These are phyloP conservation scores for Aspidapion aeneum DNA, from an alignment of 2,888 invertebrate species.

Conservation along the genomic window DNA sequence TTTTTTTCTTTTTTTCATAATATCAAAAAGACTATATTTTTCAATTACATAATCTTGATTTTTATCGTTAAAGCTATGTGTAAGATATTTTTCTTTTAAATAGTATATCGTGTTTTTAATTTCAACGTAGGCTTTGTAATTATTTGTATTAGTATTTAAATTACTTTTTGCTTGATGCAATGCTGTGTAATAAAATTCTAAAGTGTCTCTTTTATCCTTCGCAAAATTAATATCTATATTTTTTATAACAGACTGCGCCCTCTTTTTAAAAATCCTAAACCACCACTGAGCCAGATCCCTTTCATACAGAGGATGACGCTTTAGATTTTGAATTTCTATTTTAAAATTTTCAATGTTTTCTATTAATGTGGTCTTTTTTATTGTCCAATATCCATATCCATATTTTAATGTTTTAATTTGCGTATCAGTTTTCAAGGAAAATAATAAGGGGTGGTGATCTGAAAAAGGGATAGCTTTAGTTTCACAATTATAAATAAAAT, in stretches of 20 bases:
- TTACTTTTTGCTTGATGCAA: constrained; percentile 2
- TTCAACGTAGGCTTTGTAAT: background rate
- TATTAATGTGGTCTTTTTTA: background rate
- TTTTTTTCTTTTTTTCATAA: background rate
- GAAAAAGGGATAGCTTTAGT: background rate
- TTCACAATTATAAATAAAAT: background rate
- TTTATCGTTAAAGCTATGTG: background rate
- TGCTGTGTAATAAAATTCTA: constrained; percentile 3
- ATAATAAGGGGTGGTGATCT: background rate
- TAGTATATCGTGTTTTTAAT: constrained; percentile 2
- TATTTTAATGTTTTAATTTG: background rate
- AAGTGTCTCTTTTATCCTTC: constrained; percentile 3
- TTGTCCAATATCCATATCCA: constrained; percentile 4
- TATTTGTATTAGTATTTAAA: background rate
- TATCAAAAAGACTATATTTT: background rate
- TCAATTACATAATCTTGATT: background rate
- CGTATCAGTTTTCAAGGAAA: background rate
- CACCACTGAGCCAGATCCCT: constrained; percentile 3
- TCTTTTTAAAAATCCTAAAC: constrained; percentile 5
- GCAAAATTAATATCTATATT: background rate
- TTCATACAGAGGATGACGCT: constrained; percentile 1
- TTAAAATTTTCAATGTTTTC: background rate
- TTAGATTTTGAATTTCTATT: constrained; percentile 2
- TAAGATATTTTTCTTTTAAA: background rate
- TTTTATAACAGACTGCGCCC: constrained; percentile 1